Base-by-base conservation (phyloP, 2,113 vertebrate genomes). In the Gnathonemus longibarbis region DNA sequence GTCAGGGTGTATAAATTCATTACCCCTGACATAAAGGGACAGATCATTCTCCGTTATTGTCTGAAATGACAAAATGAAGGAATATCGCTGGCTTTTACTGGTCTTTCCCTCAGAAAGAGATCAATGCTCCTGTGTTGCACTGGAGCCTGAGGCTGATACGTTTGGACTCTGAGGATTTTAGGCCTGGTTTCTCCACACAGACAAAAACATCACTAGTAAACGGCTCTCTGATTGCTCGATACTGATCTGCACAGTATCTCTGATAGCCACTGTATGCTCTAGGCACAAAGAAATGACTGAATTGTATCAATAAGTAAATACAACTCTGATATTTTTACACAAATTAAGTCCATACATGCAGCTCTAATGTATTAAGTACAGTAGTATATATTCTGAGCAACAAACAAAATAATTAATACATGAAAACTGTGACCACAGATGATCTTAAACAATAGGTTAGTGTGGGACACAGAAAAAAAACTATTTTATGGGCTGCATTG, bases 1-100 rank as follows among this genome's bases (percentile, higher is more conserved):
- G 89, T 84, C 1, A 13, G 35, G 48, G 87, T 31, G 66, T 91
- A 88, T 91, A 80, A 87, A 91, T 90, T 92, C 70, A 92, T 88
- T 87, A 89, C 66, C 50, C 56, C 50, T 77, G 9, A 66, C 13
- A 31, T 53, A 74, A 58, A 74, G 56, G 70, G 45, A 87, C 48
- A 88, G 77, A 77, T 66, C 66, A 89, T 91, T 91, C 89, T 49
- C 70, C 13, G 53, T 89, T 87, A 66, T 77, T 66, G 86, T 84
- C 74, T 27, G 88, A 92, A 88, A 89, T 62, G 77, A 56, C 89
- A 52, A 48, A 50, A 50, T 56, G 39, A 90, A 70, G 84, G 17
- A 50, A 49, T 83, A 89, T 66, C 84, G 9, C 58, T 42, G 80
- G 85, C 48, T 88, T 10, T 39, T 85, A 31, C 89, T 45, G 66